Base-by-base conservation (phyloP, 2,113 vertebrate genomes). In the Poecilia latipinna region DNA sequence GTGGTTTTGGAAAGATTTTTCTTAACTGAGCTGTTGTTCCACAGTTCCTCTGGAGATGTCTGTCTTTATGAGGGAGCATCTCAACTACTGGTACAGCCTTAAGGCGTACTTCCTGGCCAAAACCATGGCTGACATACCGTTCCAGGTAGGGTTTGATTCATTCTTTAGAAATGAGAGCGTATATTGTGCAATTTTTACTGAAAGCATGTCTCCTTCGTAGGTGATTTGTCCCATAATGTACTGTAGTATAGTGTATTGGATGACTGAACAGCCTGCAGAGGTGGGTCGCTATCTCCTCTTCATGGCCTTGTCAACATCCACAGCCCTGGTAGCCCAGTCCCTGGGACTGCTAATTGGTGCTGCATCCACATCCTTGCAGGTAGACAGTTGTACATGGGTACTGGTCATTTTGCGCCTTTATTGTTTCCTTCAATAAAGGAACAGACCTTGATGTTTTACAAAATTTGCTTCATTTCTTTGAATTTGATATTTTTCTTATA, bases 61-160 rank as follows among this genome's bases (percentile, higher is more conserved):
- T 0, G 97, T 99, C n/a, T 97, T 99, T 86, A 68, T 97, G 80
- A 91, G 98, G 83, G 98, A 99, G 82, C 97, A 99, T 88, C 88
- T 99, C 72, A 99, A 99, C 91, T 99, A 99, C 92, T 99, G 98
- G 98, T 99, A 99, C 92, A 99, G 97, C 91, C 93, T 99, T 81
- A 99, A 99, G 84, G 97, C 98, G 0, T 99, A 99, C 85, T 99
- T 97, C 83, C 89, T 99, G 86, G 98, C 98, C 33, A 99, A 99
- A 92, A 99, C 98, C 15, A 96, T 97, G 96, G 97, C 98, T 0
- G 98, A 99, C 0, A 93, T 99, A 84, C 98, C 98, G 19, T 99
- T 99, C 75, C 98, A 99, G 97, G 98, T 99, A 90, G 92, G 83
- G n/a, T 57, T 79, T 29, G 6, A 71, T 44, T 60, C 48, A 22